These are phyloP conservation scores for Cheumatopsyche charites DNA, from an alignment of 1,140 invertebrate species.

Conservation along the genomic window DNA sequence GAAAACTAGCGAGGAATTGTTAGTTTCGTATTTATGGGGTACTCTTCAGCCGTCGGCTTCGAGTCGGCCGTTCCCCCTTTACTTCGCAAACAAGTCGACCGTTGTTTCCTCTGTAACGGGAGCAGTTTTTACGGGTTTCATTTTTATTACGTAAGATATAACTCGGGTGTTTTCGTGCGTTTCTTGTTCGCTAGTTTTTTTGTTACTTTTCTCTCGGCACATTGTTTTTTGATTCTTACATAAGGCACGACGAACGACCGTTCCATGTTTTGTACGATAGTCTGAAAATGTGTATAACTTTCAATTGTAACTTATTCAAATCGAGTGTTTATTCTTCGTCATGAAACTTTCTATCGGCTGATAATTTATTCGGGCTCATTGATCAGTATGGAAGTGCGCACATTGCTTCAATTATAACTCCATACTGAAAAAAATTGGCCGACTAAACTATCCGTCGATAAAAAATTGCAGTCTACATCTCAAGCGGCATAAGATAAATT, in stretches of 20 bases:
- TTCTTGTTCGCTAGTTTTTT: not conserved
- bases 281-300: no score
- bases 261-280: no score
- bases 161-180: not conserved
- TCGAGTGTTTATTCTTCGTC: no score
- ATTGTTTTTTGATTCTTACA: not conserved
- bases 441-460: no score
- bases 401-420: no score
- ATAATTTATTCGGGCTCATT: no score
- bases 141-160: not conserved
- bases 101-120: not conserved
- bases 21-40: not conserved
- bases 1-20: not conserved
- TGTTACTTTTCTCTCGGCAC: not conserved
- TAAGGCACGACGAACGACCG: constrained; percentile 52
- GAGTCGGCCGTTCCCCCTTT: not conserved
- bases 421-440: no score
- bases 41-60: not conserved
- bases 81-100: not conserved
- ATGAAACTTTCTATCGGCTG: no score
- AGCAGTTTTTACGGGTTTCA: constrained; percentile 5
- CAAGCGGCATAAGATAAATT: no score
- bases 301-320: no score
- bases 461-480: no score
- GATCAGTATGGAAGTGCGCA: no score